These are phyloP conservation scores for Galago senegalensis DNA, from an alignment of 2,797 vertebrate genomes.

Conservation along the genomic window DNA sequence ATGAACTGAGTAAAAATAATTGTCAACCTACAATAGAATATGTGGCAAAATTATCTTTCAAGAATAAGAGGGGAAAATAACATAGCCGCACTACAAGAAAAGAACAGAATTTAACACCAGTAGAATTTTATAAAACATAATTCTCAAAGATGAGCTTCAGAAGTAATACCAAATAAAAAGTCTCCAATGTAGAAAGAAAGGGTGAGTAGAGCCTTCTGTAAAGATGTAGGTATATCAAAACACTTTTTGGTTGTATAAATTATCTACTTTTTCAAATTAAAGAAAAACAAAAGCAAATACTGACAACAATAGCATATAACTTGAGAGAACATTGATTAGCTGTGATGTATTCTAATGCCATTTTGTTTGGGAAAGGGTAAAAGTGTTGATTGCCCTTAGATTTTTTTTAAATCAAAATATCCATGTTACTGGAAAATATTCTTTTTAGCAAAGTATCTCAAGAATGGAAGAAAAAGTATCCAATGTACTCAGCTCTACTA, in stretches of 20 bases:
- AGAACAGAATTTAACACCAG: neutral
- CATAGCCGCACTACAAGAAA: neutral
- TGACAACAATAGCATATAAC: neutral
- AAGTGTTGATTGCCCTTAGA: neutral
- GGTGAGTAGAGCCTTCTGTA: neutral
- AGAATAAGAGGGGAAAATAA: neutral
- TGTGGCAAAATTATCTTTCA: slow-evolving; percentile 33
- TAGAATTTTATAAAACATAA: neutral
- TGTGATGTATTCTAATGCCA: neutral
- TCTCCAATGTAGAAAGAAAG: neutral
- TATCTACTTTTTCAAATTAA: neutral
- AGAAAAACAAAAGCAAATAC: slow-evolving; percentile 8
- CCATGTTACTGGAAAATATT: neutral
- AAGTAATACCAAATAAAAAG: slow-evolving; percentile 9
- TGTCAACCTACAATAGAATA: neutral
- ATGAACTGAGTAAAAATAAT: slow-evolving; percentile 9
- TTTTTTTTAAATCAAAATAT: slow-evolving; percentile 10
- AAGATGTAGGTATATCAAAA: neutral
- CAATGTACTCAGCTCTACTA: too few relatives aligned
- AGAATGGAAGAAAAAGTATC: too few relatives aligned
- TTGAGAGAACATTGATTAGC: neutral
- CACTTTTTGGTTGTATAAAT: neutral
- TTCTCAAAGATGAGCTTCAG: slow-evolving; percentile 26
- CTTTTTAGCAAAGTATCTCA: too few relatives aligned
- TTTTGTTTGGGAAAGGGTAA: neutral